phyloP scores from a whole-genome alignment of 2,888 invertebrate species.

The Pristionchus maxplancki region DNA sequence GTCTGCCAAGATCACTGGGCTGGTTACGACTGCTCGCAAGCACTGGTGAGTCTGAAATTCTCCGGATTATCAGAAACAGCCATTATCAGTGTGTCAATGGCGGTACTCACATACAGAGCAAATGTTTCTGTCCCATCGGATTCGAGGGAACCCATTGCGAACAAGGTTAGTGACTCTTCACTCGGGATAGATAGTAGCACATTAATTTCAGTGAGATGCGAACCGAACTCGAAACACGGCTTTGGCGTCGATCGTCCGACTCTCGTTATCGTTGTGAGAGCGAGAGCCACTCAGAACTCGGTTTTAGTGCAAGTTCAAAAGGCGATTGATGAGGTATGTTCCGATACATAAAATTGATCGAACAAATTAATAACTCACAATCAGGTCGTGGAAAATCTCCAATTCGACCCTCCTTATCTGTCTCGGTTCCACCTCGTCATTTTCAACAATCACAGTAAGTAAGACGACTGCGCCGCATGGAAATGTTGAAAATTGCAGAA shows the following conservation, averaged over 20 bases:
- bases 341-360: too few relatives aligned
- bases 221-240: constrained; percentile 57
- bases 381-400: constrained; percentile 53
- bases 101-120: constrained; percentile 53
- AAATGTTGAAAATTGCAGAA: background rate
- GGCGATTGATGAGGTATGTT: constrained; percentile 1
- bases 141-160: constrained; percentile 66
- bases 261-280: constrained; percentile 65
- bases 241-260: constrained; percentile 66
- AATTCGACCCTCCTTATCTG: constrained; percentile 64
- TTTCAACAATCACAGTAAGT: constrained; percentile 67
- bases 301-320: constrained; percentile 60
- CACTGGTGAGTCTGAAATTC: background rate
- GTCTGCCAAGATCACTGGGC: constrained; percentile 47
- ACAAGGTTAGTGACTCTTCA: too few relatives aligned
- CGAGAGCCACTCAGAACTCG: constrained; percentile 55
- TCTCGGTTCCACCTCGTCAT: constrained; percentile 63
- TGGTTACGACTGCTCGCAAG: background rate
- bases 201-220: constrained; percentile 65
- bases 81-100: constrained; percentile 64
- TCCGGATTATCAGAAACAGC: too few relatives aligned
- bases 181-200: too few relatives aligned
- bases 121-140: constrained; percentile 53
- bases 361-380: too few relatives aligned
- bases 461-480: background rate